Conservation (phyloP, 2,888 invertebrate genomes). For the Craniophora ligustri region DNA sequence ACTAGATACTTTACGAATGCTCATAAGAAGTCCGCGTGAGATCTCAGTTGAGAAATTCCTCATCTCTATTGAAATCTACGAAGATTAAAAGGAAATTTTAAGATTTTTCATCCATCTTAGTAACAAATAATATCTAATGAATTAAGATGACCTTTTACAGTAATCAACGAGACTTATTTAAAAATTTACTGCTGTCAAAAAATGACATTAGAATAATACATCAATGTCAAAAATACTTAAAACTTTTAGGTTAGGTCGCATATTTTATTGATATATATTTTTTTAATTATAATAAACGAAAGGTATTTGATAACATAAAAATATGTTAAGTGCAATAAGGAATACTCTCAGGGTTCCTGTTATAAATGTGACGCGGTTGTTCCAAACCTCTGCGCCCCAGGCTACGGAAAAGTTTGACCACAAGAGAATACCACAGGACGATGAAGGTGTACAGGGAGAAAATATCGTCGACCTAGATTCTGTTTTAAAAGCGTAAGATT, state of each 20-base stretch:
- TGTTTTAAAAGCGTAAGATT: conserved; percentile 88
- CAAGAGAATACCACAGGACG: conserved; percentile 84
- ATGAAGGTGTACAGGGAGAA: conserved; percentile 95
- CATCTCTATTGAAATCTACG: too few species aligned
- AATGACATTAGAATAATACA: too few species aligned
- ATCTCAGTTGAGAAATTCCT: too few species aligned
- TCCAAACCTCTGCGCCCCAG: conserved; percentile 71
- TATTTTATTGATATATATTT: neutral
- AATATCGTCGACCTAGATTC: conserved; percentile 91
- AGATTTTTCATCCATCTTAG: too few species aligned
- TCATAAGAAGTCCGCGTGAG: too few species aligned
- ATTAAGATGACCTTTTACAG: too few species aligned
- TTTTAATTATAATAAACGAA: neutral
- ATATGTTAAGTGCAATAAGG: conserved; percentile 74
- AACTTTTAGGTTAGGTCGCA: conserved; percentile 43
- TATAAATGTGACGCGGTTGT: conserved; percentile 62
- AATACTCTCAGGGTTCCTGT: conserved; percentile 66
- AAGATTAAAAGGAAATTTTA: too few species aligned
- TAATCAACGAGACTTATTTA: too few species aligned
- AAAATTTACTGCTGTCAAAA: too few species aligned
- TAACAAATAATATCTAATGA: too few species aligned
- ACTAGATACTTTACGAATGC: too few species aligned
- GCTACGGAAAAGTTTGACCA: conserved; percentile 79
- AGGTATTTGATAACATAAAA: conserved; percentile 27
- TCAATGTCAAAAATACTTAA: too few species aligned